A percentile compares a stretch with the other conserved stretches of the same genome.
These are phyloP conservation scores for Rhinatrema bivittatum DNA, from an alignment of 2,797 vertebrate species.

Conservation along the genomic window DNA sequence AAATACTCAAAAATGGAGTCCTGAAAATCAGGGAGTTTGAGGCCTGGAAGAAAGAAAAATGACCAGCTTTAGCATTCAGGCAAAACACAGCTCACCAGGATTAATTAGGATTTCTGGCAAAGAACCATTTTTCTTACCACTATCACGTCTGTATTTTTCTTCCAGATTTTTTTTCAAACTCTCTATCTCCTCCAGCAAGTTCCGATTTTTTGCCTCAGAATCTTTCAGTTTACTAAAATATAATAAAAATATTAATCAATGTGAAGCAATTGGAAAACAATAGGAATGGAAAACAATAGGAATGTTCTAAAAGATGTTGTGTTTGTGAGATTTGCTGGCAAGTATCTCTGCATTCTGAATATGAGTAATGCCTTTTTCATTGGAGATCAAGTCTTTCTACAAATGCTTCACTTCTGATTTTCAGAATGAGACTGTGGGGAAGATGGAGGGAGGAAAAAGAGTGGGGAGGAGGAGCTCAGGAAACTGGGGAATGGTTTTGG, in stretches of 20 bases:
- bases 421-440: too few species aligned
- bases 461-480: too few species aligned
- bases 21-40: slow-evolving; percentile 90
- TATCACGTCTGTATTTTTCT: slow-evolving; percentile 74
- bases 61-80: not conserved
- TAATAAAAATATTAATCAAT: not conserved
- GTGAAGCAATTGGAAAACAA: too few species aligned
- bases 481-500: too few species aligned
- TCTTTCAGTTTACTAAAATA: slow-evolving; percentile 82
- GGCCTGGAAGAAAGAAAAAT: slow-evolving; percentile 48
- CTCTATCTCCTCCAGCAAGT: slow-evolving; percentile 79
- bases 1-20: slow-evolving; percentile 97
- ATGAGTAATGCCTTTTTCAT: too few species aligned
- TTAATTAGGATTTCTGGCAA: slow-evolving; percentile 1
- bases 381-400: too few species aligned
- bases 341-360: too few species aligned
- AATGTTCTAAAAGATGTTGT: too few species aligned
- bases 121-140: slow-evolving; percentile 56
- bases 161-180: slow-evolving; percentile 84
- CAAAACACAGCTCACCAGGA: slow-evolving; percentile 5
- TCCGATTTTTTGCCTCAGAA: slow-evolving; percentile 68
- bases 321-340: too few species aligned
- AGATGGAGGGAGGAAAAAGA: too few species aligned
- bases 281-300: too few species aligned
- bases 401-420: too few species aligned